Percentiles rank a stretch among this genome's conserved stretches.
Evolutionary conservation across 2,888 invertebrate species (phyloP).

Genomic region (Acanthosoma haemorrhoidale): DNA sequence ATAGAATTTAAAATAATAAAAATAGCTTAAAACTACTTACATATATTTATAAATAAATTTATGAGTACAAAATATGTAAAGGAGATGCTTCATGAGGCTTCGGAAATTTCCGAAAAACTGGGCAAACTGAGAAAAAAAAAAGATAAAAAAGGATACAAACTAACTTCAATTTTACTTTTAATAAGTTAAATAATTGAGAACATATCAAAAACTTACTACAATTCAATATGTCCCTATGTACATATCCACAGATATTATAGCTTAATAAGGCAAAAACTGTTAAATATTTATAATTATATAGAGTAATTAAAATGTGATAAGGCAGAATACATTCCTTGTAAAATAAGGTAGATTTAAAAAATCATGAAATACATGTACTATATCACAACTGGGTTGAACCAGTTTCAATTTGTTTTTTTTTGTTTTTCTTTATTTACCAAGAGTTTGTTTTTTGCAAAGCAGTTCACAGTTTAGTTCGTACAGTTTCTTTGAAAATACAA

Average conservation of each 20-base stretch:
- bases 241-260: conserved; percentile 29
- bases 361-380: conserved; percentile 29
- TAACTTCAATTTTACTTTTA: too few relatives aligned
- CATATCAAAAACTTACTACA: conserved; percentile 1
- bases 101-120: background rate
- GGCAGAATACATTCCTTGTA: conserved; percentile 25
- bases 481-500: conserved; percentile 14
- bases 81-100: background rate
- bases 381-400: conserved; percentile 16
- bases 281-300: conserved; percentile 13
- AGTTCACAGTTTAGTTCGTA: conserved; percentile 9
- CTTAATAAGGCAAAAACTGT: conserved; percentile 27
- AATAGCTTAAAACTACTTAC: background rate
- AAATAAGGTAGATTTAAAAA: conserved; percentile 25
- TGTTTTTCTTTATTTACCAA: background rate
- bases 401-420: conserved; percentile 7
- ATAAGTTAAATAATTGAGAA: background rate
- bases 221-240: conserved; percentile 23
- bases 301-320: conserved; percentile 23
- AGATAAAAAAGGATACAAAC: background rate
- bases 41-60: conserved; percentile 11
- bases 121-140: background rate
- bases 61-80: conserved; percentile 5
- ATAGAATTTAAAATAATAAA: conserved; percentile 5
- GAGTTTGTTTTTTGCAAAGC: too few relatives aligned